Conservation (phyloP, 1,140 invertebrate genomes). For the Drosophila orena region DNA sequence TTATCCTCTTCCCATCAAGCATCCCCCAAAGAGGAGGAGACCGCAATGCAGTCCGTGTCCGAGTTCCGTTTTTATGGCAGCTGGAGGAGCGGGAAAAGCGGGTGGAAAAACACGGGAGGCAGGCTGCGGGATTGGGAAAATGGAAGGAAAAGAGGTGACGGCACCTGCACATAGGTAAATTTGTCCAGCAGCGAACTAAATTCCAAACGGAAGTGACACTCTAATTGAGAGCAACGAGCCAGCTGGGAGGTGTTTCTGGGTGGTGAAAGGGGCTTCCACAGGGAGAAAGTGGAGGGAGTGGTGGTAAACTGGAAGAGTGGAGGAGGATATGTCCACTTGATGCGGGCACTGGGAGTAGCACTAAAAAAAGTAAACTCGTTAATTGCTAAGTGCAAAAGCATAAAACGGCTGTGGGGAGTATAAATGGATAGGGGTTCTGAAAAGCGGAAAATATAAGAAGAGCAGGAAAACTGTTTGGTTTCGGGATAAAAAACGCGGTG, state of each 20-base stretch:
- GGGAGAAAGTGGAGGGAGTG: too few species aligned
- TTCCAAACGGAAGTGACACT: constrained; percentile 62
- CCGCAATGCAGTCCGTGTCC: constrained; percentile 59
- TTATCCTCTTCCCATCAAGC: constrained; percentile 13
- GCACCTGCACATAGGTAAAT: constrained; percentile 64
- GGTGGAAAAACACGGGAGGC: constrained; percentile 10
- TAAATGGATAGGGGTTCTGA: background rate
- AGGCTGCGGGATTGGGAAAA: background rate
- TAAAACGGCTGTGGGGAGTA: constrained; percentile 52
- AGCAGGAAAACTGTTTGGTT: constrained; percentile 1
- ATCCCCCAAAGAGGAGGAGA: constrained; percentile 26
- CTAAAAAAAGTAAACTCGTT: constrained; percentile 72
- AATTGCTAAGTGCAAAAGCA: constrained; percentile 75
- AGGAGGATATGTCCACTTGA: constrained; percentile 45
- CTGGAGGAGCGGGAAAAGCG: constrained; percentile 20
- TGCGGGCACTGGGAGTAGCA: constrained; percentile 43
- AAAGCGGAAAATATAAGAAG: background rate
- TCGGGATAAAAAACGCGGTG: too few species aligned
- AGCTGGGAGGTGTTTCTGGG: constrained; percentile 56
- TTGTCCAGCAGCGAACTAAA: constrained; percentile 61
- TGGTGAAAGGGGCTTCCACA: background rate
- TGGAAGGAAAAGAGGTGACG: background rate
- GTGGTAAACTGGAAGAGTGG: background rate
- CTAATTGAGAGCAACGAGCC: constrained; percentile 65
- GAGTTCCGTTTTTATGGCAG: constrained; percentile 55